Percentiles rank a stretch among this genome's conserved stretches.
These are phyloP conservation scores for Myodes glareolus DNA, from an alignment of 2,113 vertebrate species.

Conservation along the genomic window DNA sequence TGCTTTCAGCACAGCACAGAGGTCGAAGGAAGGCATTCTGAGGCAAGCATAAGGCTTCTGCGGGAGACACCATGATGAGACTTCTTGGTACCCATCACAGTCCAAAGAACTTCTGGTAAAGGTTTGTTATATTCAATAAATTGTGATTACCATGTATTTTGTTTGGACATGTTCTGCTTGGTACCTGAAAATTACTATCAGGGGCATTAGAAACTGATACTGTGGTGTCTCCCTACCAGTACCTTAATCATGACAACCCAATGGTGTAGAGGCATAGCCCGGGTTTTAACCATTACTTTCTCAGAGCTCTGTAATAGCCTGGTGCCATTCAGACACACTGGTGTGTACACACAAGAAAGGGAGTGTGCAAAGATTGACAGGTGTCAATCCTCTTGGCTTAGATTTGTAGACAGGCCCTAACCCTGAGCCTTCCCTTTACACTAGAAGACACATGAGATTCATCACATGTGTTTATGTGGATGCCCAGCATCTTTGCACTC, in stretches of 20 bases:
- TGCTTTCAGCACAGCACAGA: background rate
- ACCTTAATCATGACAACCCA: background rate
- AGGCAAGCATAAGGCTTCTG: background rate
- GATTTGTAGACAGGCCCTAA: too few relatives aligned
- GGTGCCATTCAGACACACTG: rapidly evolving
- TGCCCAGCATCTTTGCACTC: background rate
- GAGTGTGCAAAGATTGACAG: rapidly evolving
- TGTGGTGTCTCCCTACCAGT: background rate
- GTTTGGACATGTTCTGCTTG: background rate
- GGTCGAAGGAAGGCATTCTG: background rate
- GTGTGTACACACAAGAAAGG: too few relatives aligned
- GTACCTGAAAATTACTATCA: background rate
- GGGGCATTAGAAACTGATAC: background rate
- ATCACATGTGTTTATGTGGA: background rate
- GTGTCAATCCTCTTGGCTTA: background rate
- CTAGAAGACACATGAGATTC: background rate
- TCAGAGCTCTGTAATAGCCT: background rate
- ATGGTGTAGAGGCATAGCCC: rapidly evolving
- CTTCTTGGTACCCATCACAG: background rate
- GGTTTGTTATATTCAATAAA: background rate
- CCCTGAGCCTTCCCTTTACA: background rate
- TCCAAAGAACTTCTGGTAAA: background rate
- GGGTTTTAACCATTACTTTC: background rate
- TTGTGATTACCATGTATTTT: background rate
- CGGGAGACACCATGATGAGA: background rate